Percentiles rank a stretch among this genome's conserved stretches.
Evolutionary conservation across 2,797 vertebrate genomes (phyloP).

Genomic region (Chromis chromis): DNA sequence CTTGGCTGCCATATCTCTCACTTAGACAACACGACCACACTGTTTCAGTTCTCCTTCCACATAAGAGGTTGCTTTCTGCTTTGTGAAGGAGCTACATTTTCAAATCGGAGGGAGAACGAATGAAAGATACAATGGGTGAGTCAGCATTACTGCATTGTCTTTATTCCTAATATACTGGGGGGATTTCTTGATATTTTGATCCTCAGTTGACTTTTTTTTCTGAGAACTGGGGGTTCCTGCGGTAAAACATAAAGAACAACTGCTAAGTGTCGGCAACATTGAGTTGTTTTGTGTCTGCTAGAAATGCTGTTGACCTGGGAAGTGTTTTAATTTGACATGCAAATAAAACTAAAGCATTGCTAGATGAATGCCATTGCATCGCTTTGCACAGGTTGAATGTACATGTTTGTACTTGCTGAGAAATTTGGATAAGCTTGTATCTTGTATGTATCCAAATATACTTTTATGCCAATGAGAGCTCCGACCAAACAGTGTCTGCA

Average conservation of each 20-base stretch:
- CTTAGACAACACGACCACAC: slow-evolving; percentile 34
- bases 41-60: slow-evolving; percentile 63
- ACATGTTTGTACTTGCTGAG: slow-evolving; percentile 6
- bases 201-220: background rate
- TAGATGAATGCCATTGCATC: background rate
- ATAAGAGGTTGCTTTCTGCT: slow-evolving; percentile 33
- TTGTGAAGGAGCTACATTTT: slow-evolving; percentile 46
- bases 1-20: slow-evolving; percentile 44
- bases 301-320: background rate
- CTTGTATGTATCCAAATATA: background rate
- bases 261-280: background rate
- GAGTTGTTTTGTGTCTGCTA: background rate
- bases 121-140: slow-evolving; percentile 82
- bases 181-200: slow-evolving; percentile 18
- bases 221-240: background rate
- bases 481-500: background rate
- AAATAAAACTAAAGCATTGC: slow-evolving; percentile 7
- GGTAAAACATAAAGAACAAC: background rate
- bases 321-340: background rate
- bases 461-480: background rate
- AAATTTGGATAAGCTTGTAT: background rate
- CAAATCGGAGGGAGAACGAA: slow-evolving; percentile 14
- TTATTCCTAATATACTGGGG: background rate
- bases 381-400: background rate
- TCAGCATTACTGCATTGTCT: slow-evolving; percentile 7